Evolutionary conservation across 2,888 invertebrate species (phyloP), one percentile per base, ranked within the genome.

Genomic region (Leptinotarsa rubiginosa): DNA sequence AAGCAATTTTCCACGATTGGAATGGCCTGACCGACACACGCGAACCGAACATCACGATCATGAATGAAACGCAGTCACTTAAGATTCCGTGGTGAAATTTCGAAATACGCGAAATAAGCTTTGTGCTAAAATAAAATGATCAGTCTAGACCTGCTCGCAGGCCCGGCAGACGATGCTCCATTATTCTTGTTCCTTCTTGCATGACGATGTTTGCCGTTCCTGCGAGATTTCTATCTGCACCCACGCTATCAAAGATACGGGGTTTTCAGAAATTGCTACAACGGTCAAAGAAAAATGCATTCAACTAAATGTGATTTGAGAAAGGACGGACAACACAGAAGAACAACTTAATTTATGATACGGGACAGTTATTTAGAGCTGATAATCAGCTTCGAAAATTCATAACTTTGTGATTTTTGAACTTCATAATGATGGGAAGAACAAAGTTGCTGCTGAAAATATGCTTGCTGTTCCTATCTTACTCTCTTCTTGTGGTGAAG

Each of bases 171-270:
- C 47, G 59, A 47, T 22, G 25, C 15, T 16, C 74, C 74, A 76
- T 76, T 76, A 74, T 76, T 76, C 74, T 74, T 76, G 72, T 71
- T 74, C 47, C 56, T 69, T 72, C 72, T 75, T 67, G 74, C 74
- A 72, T 72, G 76, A 76, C 41, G 25, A 41, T 12, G 59, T 59
- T 22, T 25, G 59, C 25, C 22, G 59, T 59, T 59, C 25, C 25
- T 49, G 16, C 68, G 4, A 72, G 71, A 74, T 72, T 74, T 74
- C 72, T 74, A 25, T 59, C 74, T 59, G 65, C 71, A 71, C 71
- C 73, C 74, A 74, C 76, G 68, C 68, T 70, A 25, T 68, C 54
- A 47, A 75, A 68, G 41, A 64, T 25, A 59, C 59, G 20, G 59
- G 13, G 49, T 25, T 52, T 15, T 67, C 10, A n/a, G 15, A 47